phyloP scores from a whole-genome alignment of 2,113 vertebrate genomes.

The Pitta sordida region DNA sequence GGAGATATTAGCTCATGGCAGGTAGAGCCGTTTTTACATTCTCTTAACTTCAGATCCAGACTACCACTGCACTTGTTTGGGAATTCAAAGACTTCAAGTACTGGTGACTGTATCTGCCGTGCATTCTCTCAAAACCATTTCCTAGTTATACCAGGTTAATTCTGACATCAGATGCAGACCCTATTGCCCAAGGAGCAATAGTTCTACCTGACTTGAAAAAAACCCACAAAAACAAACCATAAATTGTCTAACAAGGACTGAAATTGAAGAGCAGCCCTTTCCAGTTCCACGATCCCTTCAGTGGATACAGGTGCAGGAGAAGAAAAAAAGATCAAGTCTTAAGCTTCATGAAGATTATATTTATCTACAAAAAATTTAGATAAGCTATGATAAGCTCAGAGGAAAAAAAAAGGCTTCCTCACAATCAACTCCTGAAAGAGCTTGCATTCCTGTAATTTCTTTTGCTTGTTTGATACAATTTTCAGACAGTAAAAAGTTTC shows the following conservation, averaged over 20 bases:
- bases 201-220: neutral
- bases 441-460: neutral
- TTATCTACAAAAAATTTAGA: neutral
- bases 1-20: neutral
- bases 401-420: neutral
- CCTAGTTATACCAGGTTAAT: neutral
- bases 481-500: neutral
- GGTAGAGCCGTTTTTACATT: neutral
- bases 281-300: neutral
- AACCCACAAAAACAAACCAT: no score
- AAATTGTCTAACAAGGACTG: neutral
- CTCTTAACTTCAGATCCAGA: neutral
- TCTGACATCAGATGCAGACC: neutral
- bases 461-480: neutral
- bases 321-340: neutral
- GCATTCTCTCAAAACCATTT: neutral
- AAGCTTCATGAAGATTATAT: neutral
- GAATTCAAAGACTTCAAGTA: neutral
- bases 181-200: neutral
- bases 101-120: neutral
- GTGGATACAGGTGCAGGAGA: neutral
- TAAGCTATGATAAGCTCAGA: neutral
- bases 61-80: neutral
- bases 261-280: neutral
- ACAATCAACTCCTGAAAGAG: neutral